Evolutionary conservation across 2,113 vertebrate genomes (phyloP).

Genomic region (Cyprinodon variegatus): DNA sequence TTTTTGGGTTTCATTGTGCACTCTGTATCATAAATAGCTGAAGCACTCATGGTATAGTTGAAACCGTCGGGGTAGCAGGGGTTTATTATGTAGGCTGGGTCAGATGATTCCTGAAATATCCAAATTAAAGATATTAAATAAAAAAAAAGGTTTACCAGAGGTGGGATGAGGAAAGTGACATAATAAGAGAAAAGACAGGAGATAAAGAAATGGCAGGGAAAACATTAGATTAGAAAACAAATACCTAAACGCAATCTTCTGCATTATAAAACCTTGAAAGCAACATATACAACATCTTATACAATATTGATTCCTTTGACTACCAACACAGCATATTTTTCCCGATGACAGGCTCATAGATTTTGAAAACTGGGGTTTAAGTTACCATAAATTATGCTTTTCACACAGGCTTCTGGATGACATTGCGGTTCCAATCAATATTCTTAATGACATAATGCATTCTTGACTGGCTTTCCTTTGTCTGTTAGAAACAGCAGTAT

Average conservation of each 20-base stretch:
- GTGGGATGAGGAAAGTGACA: neutral
- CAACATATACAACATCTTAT: slow-evolving; percentile 1
- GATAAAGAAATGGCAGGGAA: neutral
- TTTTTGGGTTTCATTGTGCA: slow-evolving; percentile 79
- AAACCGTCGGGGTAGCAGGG: slow-evolving; percentile 87
- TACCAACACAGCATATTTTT: slow-evolving; percentile 11
- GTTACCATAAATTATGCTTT: slow-evolving; percentile 45
- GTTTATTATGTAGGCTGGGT: slow-evolving; percentile 69
- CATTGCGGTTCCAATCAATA: slow-evolving; percentile 64
- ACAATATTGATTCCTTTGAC: neutral
- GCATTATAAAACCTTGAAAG: neutral
- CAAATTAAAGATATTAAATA: neutral
- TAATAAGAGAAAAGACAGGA: neutral
- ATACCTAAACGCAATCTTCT: neutral
- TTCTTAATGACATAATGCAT: slow-evolving; percentile 75
- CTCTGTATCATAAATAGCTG: slow-evolving; percentile 81
- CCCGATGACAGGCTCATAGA: slow-evolving; percentile 6
- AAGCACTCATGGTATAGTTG: slow-evolving; percentile 56
- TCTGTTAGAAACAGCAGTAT: slow-evolving; percentile 30
- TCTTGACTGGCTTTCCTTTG: slow-evolving; percentile 41
- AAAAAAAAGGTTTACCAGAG: neutral
- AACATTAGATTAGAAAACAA: neutral
- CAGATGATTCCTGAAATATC: slow-evolving; percentile 50
- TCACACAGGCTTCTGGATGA: slow-evolving; percentile 38
- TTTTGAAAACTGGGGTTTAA: slow-evolving; percentile 24